These are phyloP conservation scores for Myzus persicae DNA, from an alignment of 1,140 invertebrate species.

Conservation along the genomic window DNA sequence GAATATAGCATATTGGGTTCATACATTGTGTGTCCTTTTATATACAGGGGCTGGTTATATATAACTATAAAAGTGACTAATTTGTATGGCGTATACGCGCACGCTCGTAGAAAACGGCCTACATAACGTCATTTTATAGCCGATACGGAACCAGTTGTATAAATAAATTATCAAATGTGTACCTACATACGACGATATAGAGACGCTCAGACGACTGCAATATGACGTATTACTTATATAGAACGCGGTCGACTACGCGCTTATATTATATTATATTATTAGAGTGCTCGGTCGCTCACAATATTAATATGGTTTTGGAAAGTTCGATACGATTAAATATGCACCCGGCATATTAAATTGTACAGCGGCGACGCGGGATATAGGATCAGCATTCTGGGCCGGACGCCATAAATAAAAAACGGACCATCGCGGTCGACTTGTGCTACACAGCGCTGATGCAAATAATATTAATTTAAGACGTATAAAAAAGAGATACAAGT, in stretches of 20 bases:
- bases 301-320: conserved; percentile 8
- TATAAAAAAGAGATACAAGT: not conserved
- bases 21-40: too few relatives aligned
- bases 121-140: not conserved
- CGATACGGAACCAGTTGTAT: not conserved
- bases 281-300: not conserved
- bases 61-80: not conserved
- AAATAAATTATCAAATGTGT: not conserved
- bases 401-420: conserved; percentile 18
- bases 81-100: not conserved
- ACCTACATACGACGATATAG: not conserved
- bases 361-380: not conserved
- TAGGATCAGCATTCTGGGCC: conserved; percentile 10
- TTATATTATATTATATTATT: not conserved
- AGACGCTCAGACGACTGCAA: not conserved
- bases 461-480: not conserved
- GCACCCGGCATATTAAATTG: not conserved
- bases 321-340: not conserved
- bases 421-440: not conserved
- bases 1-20: not conserved
- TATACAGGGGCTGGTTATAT: not conserved
- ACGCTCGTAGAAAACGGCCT: not conserved
- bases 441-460: not conserved
- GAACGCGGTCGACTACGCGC: not conserved
- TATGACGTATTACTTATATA: not conserved